Evolutionary conservation across 2,113 vertebrate species (phyloP).

Genomic region (Pseudorasbora parva): DNA sequence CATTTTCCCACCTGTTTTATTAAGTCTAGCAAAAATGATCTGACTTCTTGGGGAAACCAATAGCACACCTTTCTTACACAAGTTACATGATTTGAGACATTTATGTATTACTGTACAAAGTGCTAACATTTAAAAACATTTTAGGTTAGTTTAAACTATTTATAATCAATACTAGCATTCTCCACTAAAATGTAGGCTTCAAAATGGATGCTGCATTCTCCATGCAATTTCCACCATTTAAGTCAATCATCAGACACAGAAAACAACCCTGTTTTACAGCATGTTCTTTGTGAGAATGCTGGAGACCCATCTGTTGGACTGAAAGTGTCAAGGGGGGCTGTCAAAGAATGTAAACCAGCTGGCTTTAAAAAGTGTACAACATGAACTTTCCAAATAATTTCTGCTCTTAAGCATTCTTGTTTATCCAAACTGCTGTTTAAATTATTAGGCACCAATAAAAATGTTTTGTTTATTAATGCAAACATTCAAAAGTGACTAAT

Average conservation of each 20-base stretch:
- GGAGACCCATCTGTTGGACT: constrained; percentile 19
- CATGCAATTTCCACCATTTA: neutral
- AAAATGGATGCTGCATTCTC: neutral
- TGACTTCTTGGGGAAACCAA: no score
- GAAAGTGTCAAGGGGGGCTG: constrained; percentile 24
- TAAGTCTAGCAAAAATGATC: no score
- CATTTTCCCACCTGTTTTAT: no score
- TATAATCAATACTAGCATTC: neutral
- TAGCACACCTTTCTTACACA: no score
- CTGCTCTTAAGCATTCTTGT: neutral
- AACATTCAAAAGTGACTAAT: neutral
- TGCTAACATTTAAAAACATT: no score
- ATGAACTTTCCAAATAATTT: neutral
- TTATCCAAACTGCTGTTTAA: neutral
- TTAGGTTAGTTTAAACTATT: no score
- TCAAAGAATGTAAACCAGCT: constrained; percentile 40
- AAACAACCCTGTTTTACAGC: neutral
- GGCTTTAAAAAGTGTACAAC: constrained; percentile 38
- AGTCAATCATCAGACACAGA: neutral
- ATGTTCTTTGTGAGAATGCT: constrained; percentile 28
- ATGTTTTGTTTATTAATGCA: neutral
- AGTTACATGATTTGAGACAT: no score
- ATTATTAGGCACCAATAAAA: neutral
- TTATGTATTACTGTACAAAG: no score
- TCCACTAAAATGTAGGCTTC: neutral